Evolutionary conservation across 2,888 invertebrate species (phyloP).

Genomic region (Crepidodera aurea): DNA sequence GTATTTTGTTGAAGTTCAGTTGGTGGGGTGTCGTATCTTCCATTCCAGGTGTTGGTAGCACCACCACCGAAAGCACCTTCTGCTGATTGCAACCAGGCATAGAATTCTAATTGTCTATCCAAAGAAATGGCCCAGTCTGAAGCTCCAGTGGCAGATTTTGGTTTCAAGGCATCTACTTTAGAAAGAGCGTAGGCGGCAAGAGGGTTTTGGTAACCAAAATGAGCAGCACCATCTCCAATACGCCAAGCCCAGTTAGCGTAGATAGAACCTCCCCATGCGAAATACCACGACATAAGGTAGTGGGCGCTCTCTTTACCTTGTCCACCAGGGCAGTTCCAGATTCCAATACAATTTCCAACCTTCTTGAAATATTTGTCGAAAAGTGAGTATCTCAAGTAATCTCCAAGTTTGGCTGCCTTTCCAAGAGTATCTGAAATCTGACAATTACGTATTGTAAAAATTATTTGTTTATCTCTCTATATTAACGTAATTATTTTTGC

Average conservation of each 20-base stretch:
- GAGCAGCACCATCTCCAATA: conserved; percentile 46
- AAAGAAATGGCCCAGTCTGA: conserved; percentile 44
- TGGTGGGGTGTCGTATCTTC: conserved; percentile 43
- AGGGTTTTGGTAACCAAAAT: conserved; percentile 48
- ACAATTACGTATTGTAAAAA: too few relatives aligned
- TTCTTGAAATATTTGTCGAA: conserved; percentile 49
- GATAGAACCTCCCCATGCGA: conserved; percentile 46
- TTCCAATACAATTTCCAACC: conserved; percentile 45
- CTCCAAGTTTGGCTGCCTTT: conserved; percentile 46
- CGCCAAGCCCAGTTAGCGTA: conserved; percentile 46
- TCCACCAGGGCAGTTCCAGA: conserved; percentile 38
- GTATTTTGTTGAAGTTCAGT: conserved; percentile 40
- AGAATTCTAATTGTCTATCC: conserved; percentile 46
- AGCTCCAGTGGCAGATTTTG: conserved; percentile 43
- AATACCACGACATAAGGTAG: conserved; percentile 46
- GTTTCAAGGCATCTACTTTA: conserved; percentile 40
- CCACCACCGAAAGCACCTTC: conserved; percentile 48
- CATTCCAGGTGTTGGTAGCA: conserved; percentile 47
- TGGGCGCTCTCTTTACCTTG: conserved; percentile 45
- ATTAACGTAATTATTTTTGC: too few relatives aligned
- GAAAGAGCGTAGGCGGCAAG: conserved; percentile 44
- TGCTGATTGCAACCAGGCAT: conserved; percentile 42
- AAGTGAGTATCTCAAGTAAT: conserved; percentile 44
- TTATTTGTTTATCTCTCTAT: too few relatives aligned
- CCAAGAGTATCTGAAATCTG: conserved; percentile 33